A percentile compares a stretch with the other conserved stretches of the same genome.
Evolutionary conservation across 1,140 invertebrate genomes (phyloP).

Genomic region (Ceratosolen fusciceps): DNA sequence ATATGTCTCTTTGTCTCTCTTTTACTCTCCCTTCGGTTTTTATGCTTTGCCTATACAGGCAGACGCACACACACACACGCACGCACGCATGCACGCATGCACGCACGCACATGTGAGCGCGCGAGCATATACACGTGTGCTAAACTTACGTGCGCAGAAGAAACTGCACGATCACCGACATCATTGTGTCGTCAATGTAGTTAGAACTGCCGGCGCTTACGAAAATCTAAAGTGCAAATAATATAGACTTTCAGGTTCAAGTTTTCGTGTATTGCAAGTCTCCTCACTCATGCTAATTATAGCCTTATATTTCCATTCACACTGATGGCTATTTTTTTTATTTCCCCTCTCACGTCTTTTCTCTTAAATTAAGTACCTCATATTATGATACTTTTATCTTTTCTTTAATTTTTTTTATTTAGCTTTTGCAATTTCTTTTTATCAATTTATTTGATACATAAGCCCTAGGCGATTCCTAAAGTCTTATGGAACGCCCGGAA

Average conservation of each 20-base stretch:
- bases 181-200: constrained; percentile 11
- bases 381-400: not conserved
- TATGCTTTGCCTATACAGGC: constrained; percentile 44
- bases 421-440: not conserved
- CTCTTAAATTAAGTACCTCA: not conserved
- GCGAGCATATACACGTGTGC: constrained; percentile 23
- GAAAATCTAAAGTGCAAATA: not conserved
- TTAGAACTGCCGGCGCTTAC: not conserved
- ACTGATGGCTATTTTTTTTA: constrained; percentile 1
- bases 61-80: no score
- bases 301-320: not conserved
- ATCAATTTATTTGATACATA: not conserved
- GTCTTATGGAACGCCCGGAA: not conserved
- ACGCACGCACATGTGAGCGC: no score
- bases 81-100: no score
- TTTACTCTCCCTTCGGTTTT: constrained; percentile 10
- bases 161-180: constrained; percentile 1
- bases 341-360: not conserved
- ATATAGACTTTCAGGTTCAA: not conserved
- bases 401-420: not conserved
- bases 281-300: not conserved
- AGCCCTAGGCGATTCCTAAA: not conserved
- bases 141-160: constrained; percentile 15
- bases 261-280: not conserved
- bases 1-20: not conserved